Conservation (phyloP, 2,888 invertebrate species). For the Copidosoma aretas region DNA sequence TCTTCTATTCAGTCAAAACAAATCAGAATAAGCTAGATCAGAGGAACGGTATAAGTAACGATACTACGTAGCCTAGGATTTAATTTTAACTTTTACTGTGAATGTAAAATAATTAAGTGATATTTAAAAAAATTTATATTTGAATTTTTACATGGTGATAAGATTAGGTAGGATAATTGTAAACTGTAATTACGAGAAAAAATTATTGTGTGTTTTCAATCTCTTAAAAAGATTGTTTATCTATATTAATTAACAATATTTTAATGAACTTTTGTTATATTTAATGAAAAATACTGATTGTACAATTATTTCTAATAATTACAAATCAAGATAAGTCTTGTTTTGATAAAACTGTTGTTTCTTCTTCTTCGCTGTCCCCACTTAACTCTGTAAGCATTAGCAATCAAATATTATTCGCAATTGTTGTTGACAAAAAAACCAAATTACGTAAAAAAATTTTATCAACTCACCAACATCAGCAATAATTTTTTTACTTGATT, state of each 20-base stretch:
- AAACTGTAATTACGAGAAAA: slow-evolving; percentile 37
- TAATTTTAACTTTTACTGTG: slow-evolving; percentile 40
- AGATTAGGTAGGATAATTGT: slow-evolving; percentile 53
- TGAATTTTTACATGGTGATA: slow-evolving; percentile 54
- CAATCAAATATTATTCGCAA: slow-evolving; percentile 20
- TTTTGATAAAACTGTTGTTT: slow-evolving; percentile 51
- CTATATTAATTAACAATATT: slow-evolving; percentile 34
- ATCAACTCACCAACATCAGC: slow-evolving; percentile 54
- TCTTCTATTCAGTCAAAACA: slow-evolving; percentile 95
- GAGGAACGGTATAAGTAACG: slow-evolving; percentile 77
- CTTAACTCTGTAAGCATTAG: slow-evolving; percentile 57
- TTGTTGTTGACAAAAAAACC: slow-evolving; percentile 29
- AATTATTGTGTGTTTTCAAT: slow-evolving; percentile 32
- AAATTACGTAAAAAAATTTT: neutral
- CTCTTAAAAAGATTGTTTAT: slow-evolving; percentile 24
- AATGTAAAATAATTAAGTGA: slow-evolving; percentile 46
- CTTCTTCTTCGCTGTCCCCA: slow-evolving; percentile 64
- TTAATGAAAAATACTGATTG: slow-evolving; percentile 26
- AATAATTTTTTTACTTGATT: slow-evolving; percentile 49
- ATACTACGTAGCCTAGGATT: slow-evolving; percentile 64
- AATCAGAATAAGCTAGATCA: slow-evolving; percentile 88
- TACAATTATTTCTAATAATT: slow-evolving; percentile 30
- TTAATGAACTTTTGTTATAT: slow-evolving; percentile 18
- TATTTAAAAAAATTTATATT: slow-evolving; percentile 41
- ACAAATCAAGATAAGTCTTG: slow-evolving; percentile 49